phyloP scores from a whole-genome alignment of 2,888 invertebrate genomes.

The Pristionchus maxplancki region DNA sequence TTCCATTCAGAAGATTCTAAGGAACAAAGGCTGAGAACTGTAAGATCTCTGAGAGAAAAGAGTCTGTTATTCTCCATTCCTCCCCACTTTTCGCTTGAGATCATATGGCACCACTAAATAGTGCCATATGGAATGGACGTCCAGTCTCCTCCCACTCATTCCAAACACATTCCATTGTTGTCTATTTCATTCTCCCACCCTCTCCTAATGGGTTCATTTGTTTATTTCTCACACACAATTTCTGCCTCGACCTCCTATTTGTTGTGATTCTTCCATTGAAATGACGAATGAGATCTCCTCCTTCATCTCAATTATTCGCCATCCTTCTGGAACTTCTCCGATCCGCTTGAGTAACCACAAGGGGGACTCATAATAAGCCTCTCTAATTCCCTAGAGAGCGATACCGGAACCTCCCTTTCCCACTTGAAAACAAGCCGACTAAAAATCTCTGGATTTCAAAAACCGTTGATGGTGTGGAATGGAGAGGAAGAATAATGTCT shows the following conservation, averaged over 20 bases:
- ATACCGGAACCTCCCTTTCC: not conserved
- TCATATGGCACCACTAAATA: not conserved
- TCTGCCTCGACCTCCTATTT: not conserved
- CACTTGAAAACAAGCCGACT: not conserved
- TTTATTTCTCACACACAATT: not conserved
- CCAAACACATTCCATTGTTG: not conserved
- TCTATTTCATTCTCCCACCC: not conserved
- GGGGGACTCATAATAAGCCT: not conserved
- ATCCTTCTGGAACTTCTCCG: not conserved
- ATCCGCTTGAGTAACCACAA: not conserved
- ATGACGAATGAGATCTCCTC: not conserved
- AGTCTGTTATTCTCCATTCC: not conserved
- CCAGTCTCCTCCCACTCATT: not conserved
- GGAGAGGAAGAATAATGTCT: not conserved
- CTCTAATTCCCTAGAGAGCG: not conserved
- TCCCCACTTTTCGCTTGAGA: not conserved
- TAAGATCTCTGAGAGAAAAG: not conserved
- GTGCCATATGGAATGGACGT: not conserved
- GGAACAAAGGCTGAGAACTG: not conserved
- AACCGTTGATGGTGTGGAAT: not conserved
- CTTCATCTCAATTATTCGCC: not conserved
- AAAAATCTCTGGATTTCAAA: not conserved
- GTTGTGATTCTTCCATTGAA: not conserved
- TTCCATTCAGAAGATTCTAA: not conserved
- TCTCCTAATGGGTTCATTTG: conserved; percentile 22